Evolutionary conservation across 2,113 vertebrate species (phyloP).

Genomic region (Ictalurus furcatus): DNA sequence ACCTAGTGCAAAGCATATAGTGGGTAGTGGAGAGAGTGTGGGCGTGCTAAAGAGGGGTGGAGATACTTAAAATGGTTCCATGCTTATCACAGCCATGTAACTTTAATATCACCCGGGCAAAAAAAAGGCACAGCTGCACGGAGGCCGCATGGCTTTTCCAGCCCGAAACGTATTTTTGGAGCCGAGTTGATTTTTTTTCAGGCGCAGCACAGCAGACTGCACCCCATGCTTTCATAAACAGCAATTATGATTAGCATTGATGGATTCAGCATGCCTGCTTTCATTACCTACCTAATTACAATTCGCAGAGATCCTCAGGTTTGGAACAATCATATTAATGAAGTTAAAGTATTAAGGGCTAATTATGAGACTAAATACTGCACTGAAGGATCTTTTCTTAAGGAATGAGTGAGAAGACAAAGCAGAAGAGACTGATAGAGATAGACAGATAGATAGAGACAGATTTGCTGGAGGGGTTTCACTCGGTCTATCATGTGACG

Average conservation of each 20-base stretch:
- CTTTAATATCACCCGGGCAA: slow-evolving; percentile 34
- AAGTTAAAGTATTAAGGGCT: slow-evolving; percentile 69
- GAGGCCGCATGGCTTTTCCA: slow-evolving; percentile 32
- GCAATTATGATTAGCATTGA: slow-evolving; percentile 78
- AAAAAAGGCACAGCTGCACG: slow-evolving; percentile 38
- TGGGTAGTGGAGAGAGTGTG: slow-evolving; percentile 48
- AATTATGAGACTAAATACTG: slow-evolving; percentile 58
- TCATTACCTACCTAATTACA: slow-evolving; percentile 73
- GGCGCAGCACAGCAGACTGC: slow-evolving; percentile 50
- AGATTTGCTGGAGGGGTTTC: slow-evolving; percentile 19
- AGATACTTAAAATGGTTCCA: slow-evolving; percentile 56
- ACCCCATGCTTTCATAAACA: slow-evolving; percentile 59
- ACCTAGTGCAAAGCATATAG: slow-evolving; percentile 61
- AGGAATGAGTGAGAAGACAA: slow-evolving; percentile 44
- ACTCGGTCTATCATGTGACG: slow-evolving; percentile 25
- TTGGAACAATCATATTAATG: slow-evolving; percentile 73
- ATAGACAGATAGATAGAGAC: neutral
- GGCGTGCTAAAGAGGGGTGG: slow-evolving; percentile 37
- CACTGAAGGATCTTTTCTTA: slow-evolving; percentile 62
- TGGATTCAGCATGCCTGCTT: slow-evolving; percentile 68
- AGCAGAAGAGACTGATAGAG: slow-evolving; percentile 25
- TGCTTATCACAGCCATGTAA: slow-evolving; percentile 48
- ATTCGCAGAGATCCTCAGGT: slow-evolving; percentile 68
- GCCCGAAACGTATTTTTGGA: slow-evolving; percentile 65
- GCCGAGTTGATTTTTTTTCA: slow-evolving; percentile 53